phyloP scores from a whole-genome alignment of 2,797 vertebrate genomes.

The Tangara arthus region DNA sequence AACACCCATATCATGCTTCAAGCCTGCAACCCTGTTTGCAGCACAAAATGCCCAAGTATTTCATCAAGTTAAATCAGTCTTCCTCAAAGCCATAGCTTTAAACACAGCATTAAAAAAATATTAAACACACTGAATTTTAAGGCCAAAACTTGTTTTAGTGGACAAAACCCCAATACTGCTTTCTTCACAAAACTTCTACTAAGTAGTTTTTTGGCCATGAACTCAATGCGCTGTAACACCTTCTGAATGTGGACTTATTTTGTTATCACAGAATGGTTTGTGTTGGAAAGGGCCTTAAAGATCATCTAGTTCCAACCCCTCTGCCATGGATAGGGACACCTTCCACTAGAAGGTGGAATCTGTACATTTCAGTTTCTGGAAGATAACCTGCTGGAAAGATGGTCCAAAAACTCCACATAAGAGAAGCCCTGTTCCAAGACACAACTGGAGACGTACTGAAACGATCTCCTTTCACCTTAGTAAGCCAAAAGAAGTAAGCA shows the following conservation, averaged over 20 bases:
- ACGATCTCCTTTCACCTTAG: neutral
- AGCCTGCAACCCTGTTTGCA: neutral
- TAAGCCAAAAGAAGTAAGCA: neutral
- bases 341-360: neutral
- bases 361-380: neutral
- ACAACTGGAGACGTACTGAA: neutral
- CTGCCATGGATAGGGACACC: neutral
- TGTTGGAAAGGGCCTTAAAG: neutral
- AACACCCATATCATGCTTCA: neutral
- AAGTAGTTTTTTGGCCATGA: neutral
- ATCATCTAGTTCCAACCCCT: neutral
- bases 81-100: neutral
- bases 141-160: neutral
- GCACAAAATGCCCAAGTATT: neutral
- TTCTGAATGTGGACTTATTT: neutral
- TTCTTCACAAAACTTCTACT: neutral
- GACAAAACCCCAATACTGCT: neutral
- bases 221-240: neutral
- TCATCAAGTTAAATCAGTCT: neutral
- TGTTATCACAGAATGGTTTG: neutral
- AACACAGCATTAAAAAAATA: neutral
- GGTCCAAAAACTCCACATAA: neutral
- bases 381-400: neutral
- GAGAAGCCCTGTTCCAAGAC: neutral
- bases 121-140: neutral